Percentiles rank a stretch among this genome's conserved stretches.
Conservation (phyloP, 2,888 invertebrate species). For the Colostygia pectinataria region DNA sequence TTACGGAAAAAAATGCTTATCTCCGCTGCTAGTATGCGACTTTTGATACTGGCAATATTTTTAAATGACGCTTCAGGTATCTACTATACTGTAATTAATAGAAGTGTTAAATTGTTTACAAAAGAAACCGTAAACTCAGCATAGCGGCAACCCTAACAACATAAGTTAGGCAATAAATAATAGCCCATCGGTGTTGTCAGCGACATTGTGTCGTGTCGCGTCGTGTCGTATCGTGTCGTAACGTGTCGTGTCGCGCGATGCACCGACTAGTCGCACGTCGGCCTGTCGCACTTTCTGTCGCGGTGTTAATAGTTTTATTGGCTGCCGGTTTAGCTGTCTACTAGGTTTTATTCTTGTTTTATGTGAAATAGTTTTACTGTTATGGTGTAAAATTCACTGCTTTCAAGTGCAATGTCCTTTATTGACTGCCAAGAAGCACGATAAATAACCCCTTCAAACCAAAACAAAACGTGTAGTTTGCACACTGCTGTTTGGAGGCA, state of each 20-base stretch:
- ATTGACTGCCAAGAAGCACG: background rate
- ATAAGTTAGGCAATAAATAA: constrained; percentile 38
- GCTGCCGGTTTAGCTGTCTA: constrained; percentile 13
- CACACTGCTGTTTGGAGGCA: too few species aligned
- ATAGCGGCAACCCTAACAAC: constrained; percentile 29
- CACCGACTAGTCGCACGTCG: constrained; percentile 5
- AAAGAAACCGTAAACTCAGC: background rate
- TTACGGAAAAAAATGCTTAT: too few species aligned
- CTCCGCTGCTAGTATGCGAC: too few species aligned
- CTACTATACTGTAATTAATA: too few species aligned
- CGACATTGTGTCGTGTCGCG: constrained; percentile 7
- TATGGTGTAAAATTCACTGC: background rate
- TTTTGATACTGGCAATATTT: too few species aligned
- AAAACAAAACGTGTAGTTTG: too few species aligned
- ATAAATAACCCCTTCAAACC: too few species aligned
- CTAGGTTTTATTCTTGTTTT: constrained; percentile 1
- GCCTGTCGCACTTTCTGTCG: background rate
- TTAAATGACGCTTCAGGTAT: too few species aligned
- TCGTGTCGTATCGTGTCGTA: constrained; percentile 6
- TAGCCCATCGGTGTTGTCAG: constrained; percentile 17
- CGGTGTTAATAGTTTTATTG: constrained; percentile 24
- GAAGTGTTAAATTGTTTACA: too few species aligned
- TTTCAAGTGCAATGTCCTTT: background rate
- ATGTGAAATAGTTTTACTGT: background rate
- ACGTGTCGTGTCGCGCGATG: constrained; percentile 3